phyloP scores from a whole-genome alignment of 2,888 invertebrate species.

The Drosophila helvetica region DNA sequence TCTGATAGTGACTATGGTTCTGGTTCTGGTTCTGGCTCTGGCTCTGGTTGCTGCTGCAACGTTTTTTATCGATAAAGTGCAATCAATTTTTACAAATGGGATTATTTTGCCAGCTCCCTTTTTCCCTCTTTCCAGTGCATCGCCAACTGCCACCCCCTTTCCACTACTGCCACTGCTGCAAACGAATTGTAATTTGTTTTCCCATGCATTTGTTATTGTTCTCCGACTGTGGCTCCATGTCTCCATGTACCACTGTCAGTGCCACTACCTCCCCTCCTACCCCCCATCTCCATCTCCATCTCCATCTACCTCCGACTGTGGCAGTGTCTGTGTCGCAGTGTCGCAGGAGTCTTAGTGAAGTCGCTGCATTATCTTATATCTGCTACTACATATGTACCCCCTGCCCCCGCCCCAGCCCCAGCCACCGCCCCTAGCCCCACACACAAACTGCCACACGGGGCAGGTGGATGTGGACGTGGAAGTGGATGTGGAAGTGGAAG shows the following conservation, averaged over 20 bases:
- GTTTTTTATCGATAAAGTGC: slow-evolving; percentile 77
- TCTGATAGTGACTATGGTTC: slow-evolving; percentile 3
- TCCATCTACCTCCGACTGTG: background rate
- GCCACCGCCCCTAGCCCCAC: background rate
- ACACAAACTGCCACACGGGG: slow-evolving; percentile 10
- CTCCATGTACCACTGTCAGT: slow-evolving; percentile 6
- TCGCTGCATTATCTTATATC: slow-evolving; percentile 74
- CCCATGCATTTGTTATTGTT: slow-evolving; percentile 78
- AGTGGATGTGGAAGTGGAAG: slow-evolving; percentile 32
- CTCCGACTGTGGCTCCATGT: slow-evolving; percentile 30
- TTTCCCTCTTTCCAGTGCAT: slow-evolving; percentile 1
- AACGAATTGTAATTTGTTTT: slow-evolving; percentile 79
- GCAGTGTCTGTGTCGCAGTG: slow-evolving; percentile 20
- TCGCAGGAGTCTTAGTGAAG: slow-evolving; percentile 71
- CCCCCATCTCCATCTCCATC: background rate
- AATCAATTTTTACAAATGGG: slow-evolving; percentile 80
- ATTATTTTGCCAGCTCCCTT: slow-evolving; percentile 67
- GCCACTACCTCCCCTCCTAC: background rate
- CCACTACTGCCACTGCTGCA: slow-evolving; percentile 13
- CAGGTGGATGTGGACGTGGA: slow-evolving; percentile 38
- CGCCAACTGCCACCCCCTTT: background rate
- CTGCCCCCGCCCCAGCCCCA: background rate
- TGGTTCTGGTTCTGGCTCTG: slow-evolving; percentile 3
- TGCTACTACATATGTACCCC: slow-evolving; percentile 39
- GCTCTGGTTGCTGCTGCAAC: slow-evolving; percentile 29